Percentiles rank a stretch among this genome's conserved stretches.
These are phyloP conservation scores for Geotrupes spiniger DNA, from an alignment of 2,888 invertebrate species.

Conservation along the genomic window DNA sequence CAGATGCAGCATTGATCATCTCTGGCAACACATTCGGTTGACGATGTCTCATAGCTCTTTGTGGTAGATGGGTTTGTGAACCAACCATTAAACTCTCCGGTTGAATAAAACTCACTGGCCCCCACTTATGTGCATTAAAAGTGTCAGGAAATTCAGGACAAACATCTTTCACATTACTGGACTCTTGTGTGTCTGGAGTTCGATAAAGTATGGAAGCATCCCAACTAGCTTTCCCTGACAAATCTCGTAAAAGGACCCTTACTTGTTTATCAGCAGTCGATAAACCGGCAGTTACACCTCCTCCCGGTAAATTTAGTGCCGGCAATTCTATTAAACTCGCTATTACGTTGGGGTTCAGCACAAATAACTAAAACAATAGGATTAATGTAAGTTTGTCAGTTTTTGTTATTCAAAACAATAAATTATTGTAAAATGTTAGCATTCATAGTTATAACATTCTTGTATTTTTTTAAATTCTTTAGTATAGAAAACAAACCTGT, in stretches of 20 bases:
- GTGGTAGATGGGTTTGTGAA: slow-evolving; percentile 51
- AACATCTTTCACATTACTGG: slow-evolving; percentile 8
- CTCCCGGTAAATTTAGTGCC: slow-evolving; percentile 75
- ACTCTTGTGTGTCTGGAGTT: slow-evolving; percentile 55
- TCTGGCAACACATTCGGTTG: slow-evolving; percentile 77
- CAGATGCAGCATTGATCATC: slow-evolving; percentile 76
- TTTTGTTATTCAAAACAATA: slow-evolving; percentile 2
- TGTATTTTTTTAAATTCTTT: too few species aligned
- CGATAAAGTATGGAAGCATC: slow-evolving; percentile 89
- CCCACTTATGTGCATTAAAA: slow-evolving; percentile 28
- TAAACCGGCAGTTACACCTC: slow-evolving; percentile 72
- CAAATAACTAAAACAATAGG: slow-evolving; percentile 67
- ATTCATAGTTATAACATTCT: too few species aligned
- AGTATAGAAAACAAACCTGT: slow-evolving; percentile 55
- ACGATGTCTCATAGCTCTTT: slow-evolving; percentile 68
- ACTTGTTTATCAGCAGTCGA: slow-evolving; percentile 75
- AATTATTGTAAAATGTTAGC: not conserved
- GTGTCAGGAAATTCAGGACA: slow-evolving; percentile 10
- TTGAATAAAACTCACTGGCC: slow-evolving; percentile 36
- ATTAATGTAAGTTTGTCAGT: not conserved
- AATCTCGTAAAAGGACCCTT: slow-evolving; percentile 81
- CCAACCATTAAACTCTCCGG: slow-evolving; percentile 44
- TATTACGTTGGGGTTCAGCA: slow-evolving; percentile 78
- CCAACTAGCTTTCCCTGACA: slow-evolving; percentile 95
- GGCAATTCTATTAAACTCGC: slow-evolving; percentile 89